Percentiles rank a stretch among this genome's conserved stretches.
Conservation (phyloP, 1,140 invertebrate species). For the Hesperophylax magnus region DNA sequence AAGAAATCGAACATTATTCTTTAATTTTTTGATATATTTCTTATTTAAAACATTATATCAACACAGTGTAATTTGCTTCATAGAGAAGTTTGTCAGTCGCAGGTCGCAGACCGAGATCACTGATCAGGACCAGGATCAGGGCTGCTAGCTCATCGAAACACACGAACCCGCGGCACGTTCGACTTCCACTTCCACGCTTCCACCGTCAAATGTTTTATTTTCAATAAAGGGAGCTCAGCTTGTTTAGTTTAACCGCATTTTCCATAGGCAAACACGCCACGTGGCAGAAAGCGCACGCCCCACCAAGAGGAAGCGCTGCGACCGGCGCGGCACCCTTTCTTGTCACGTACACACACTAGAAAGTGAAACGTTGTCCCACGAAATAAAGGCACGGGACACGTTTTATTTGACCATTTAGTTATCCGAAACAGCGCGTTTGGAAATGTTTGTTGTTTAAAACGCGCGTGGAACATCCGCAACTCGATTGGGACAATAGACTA, state of each 20-base stretch:
- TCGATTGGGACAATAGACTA: too few species aligned
- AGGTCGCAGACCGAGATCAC: too few species aligned
- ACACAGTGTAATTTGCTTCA: too few species aligned
- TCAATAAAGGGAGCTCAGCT: neutral
- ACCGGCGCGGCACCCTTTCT: neutral
- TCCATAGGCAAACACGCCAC: slow-evolving; percentile 8
- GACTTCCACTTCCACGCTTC: too few species aligned
- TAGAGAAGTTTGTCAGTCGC: too few species aligned
- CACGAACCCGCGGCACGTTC: too few species aligned
- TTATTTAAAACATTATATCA: too few species aligned
- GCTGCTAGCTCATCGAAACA: too few species aligned
- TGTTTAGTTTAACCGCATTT: neutral
- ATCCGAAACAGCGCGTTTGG: neutral
- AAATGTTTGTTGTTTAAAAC: neutral
- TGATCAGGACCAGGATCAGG: too few species aligned
- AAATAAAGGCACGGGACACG: slow-evolving; percentile 11
- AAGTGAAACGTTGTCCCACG: slow-evolving; percentile 31
- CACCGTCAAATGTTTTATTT: too few species aligned
- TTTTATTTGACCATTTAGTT: slow-evolving; percentile 31
- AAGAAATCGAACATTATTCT: too few species aligned
- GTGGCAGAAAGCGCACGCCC: neutral
- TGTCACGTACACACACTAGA: slow-evolving; percentile 21
- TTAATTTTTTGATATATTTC: too few species aligned
- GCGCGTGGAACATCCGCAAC: slow-evolving; percentile 1
- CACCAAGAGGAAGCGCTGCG: neutral